phyloP scores from a whole-genome alignment of 2,113 vertebrate genomes.

The Prionailurus bengalensis region DNA sequence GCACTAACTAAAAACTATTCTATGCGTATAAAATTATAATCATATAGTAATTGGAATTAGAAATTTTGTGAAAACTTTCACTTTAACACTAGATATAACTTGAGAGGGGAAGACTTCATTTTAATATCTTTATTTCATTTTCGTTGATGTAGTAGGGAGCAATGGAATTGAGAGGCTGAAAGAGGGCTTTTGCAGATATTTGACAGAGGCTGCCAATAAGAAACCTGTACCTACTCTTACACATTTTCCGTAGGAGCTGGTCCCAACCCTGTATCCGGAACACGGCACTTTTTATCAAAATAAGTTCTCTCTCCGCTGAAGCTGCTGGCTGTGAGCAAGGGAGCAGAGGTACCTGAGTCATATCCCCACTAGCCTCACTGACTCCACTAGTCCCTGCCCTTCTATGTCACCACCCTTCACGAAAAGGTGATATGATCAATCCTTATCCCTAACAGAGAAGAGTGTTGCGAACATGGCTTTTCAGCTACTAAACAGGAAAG shows the following conservation, averaged over 20 bases:
- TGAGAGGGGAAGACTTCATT: neutral
- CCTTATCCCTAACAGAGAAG: neutral
- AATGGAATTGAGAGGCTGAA: neutral
- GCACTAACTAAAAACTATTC: neutral
- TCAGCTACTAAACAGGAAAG: neutral
- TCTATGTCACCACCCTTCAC: neutral
- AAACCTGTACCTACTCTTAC: neutral
- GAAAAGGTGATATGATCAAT: neutral
- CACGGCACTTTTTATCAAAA: neutral
- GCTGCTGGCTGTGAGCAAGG: neutral
- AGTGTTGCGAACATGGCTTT: neutral
- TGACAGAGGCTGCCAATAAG: neutral
- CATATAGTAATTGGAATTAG: neutral
- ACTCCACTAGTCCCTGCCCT: neutral
- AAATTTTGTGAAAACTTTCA: neutral
- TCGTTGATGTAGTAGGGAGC: neutral
- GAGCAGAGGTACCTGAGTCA: neutral
- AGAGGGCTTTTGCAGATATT: neutral
- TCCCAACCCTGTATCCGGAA: neutral
- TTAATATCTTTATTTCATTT: neutral
- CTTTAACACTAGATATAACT: neutral
- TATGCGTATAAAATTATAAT: neutral
- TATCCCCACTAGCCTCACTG: neutral
- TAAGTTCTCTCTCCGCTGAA: neutral
- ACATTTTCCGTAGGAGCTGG: neutral